A percentile compares a stretch with the other conserved stretches of the same genome.
phyloP scores from a whole-genome alignment of 2,113 vertebrate genomes.

The Nothoprocta perdicaria region DNA sequence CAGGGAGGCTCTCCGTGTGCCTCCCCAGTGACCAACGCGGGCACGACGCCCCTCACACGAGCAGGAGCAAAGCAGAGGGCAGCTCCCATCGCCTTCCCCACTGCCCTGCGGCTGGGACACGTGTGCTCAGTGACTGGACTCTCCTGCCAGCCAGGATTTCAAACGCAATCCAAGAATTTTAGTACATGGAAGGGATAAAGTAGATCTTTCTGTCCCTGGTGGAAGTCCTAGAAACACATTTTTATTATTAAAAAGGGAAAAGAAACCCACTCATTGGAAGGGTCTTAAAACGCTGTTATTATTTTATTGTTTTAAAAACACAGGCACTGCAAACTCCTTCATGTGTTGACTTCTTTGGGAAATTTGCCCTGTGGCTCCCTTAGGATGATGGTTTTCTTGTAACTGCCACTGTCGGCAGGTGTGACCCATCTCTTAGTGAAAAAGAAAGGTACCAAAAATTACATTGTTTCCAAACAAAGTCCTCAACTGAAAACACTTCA shows the following conservation, averaged over 20 bases:
- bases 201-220: not conserved
- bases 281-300: not conserved
- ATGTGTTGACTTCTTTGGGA: not conserved
- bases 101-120: not conserved
- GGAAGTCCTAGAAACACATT: not conserved
- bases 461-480: not conserved
- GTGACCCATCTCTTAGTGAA: not conserved
- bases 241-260: not conserved
- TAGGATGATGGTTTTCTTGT: conserved; percentile 40
- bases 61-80: not conserved
- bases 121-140: not conserved
- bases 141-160: not conserved
- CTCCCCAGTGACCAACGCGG: not conserved
- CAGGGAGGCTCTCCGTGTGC: not conserved
- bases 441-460: not conserved
- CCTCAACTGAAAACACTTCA: not conserved
- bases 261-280: not conserved
- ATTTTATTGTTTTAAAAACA: conserved; percentile 12
- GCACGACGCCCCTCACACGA: too few relatives aligned
- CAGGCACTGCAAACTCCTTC: conserved; percentile 1
- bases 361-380: conserved; percentile 14
- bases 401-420: conserved; percentile 17
- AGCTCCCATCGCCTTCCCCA: not conserved
- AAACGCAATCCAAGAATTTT: not conserved
- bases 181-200: not conserved